Evolutionary conservation across 2,888 invertebrate species (phyloP).

Genomic region (Lasius fuliginosus): DNA sequence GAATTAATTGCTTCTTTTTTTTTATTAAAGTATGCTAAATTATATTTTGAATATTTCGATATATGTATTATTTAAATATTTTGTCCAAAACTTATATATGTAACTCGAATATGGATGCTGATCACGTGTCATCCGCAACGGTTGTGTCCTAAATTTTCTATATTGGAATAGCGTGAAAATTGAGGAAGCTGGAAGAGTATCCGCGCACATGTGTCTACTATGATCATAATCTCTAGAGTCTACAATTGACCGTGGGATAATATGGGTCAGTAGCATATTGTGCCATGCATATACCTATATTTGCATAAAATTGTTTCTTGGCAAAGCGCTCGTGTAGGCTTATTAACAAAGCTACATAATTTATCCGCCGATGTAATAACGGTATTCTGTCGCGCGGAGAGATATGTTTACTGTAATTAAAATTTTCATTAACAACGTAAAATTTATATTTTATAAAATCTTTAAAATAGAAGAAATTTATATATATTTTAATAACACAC

Average conservation of each 20-base stretch:
- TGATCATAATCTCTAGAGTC: slow-evolving; percentile 34
- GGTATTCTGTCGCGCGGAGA: neutral
- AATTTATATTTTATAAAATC: neutral
- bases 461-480: neutral
- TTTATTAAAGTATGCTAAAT: neutral
- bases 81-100: neutral
- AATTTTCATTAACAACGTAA: slow-evolving; percentile 22
- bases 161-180: slow-evolving; percentile 39
- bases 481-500: slow-evolving; percentile 4
- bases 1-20: neutral
- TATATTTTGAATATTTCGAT: neutral
- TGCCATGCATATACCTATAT: slow-evolving; percentile 60
- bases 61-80: neutral
- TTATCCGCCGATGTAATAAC: slow-evolving; percentile 17
- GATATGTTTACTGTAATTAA: slow-evolving; percentile 7
- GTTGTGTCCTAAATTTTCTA: slow-evolving; percentile 21
- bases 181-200: slow-evolving; percentile 21
- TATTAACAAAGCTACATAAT: slow-evolving; percentile 34
- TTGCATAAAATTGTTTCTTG: slow-evolving; percentile 66
- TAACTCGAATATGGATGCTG: neutral
- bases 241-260: slow-evolving; percentile 68
- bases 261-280: slow-evolving; percentile 75
- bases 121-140: neutral
- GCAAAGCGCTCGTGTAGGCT: slow-evolving; percentile 3
- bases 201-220: neutral